Evolutionary conservation across 2,113 vertebrate genomes (phyloP).

Genomic region (Tragelaphus imberbis): DNA sequence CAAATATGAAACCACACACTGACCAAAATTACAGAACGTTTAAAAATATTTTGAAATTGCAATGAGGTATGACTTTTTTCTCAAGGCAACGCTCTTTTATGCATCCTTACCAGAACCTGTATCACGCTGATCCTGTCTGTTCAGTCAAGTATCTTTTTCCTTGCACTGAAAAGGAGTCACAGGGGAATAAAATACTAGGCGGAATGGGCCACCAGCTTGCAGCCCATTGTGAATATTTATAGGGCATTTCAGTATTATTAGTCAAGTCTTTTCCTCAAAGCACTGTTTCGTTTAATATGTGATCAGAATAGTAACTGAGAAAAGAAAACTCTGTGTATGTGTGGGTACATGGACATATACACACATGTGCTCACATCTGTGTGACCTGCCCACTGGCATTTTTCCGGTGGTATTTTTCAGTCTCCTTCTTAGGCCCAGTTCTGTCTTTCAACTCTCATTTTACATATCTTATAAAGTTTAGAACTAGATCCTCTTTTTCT

Average conservation of each 20-base stretch:
- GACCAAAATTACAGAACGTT: slow-evolving; percentile 26
- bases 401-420: not conserved
- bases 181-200: slow-evolving; percentile 18
- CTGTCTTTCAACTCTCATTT: not conserved
- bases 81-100: not conserved
- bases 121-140: not conserved
- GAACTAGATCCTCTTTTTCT: not conserved
- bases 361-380: not conserved
- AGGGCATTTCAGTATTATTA: slow-evolving; percentile 26
- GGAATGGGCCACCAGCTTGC: not conserved
- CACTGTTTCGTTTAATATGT: not conserved
- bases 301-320: not conserved
- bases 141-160: slow-evolving; percentile 19
- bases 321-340: not conserved
- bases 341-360: accelerated
- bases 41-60: slow-evolving; percentile 49
- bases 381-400: not conserved
- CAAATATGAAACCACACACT: not conserved
- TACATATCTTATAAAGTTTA: not conserved
- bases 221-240: slow-evolving; percentile 33
- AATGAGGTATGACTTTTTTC: not conserved
- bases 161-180: slow-evolving; percentile 32
- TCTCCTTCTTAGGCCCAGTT: not conserved
- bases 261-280: slow-evolving; percentile 23
- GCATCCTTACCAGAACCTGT: not conserved